Percentiles rank a stretch among this genome's conserved stretches.
Conservation (phyloP, 30 jellyfish, hydroid and myxozoan species). For the Morbakka virulenta region DNA sequence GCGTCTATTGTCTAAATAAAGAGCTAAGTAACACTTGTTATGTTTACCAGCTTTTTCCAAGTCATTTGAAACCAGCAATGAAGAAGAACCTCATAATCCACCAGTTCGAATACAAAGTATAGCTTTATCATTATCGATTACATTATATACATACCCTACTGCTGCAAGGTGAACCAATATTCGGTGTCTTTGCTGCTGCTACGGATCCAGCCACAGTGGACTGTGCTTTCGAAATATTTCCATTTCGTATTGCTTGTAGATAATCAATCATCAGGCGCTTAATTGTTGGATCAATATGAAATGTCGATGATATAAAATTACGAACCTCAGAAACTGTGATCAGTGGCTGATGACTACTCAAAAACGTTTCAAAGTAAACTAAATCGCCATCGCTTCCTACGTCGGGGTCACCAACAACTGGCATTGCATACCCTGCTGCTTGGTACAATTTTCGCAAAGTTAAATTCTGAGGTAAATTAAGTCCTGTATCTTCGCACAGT, state of each 20-base stretch:
- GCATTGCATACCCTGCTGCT: slow-evolving; percentile 78
- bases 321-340: slow-evolving; percentile 82
- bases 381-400: slow-evolving; percentile 66
- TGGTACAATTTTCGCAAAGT: slow-evolving; percentile 54
- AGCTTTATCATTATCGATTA: too few relatives aligned
- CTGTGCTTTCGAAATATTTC: slow-evolving; percentile 57
- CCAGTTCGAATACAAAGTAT: too few relatives aligned
- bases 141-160: slow-evolving; percentile 46
- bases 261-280: slow-evolving; percentile 78
- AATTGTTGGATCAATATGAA: slow-evolving; percentile 85
- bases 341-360: slow-evolving; percentile 70
- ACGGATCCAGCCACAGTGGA: slow-evolving; percentile 50
- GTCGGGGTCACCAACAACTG: slow-evolving; percentile 73
- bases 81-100: too few relatives aligned
- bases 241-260: slow-evolving; percentile 69
- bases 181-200: slow-evolving; percentile 26
- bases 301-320: slow-evolving; percentile 67
- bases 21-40: too few relatives aligned
- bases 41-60: too few relatives aligned
- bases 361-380: slow-evolving; percentile 76
- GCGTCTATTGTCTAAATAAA: too few relatives aligned
- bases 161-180: slow-evolving; percentile 59
- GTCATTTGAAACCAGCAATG: too few relatives aligned
- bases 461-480: slow-evolving; percentile 66
- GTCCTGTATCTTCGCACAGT: slow-evolving; percentile 67